phyloP scores from a whole-genome alignment of 2,113 vertebrate genomes.

The Physeter macrocephalus region DNA sequence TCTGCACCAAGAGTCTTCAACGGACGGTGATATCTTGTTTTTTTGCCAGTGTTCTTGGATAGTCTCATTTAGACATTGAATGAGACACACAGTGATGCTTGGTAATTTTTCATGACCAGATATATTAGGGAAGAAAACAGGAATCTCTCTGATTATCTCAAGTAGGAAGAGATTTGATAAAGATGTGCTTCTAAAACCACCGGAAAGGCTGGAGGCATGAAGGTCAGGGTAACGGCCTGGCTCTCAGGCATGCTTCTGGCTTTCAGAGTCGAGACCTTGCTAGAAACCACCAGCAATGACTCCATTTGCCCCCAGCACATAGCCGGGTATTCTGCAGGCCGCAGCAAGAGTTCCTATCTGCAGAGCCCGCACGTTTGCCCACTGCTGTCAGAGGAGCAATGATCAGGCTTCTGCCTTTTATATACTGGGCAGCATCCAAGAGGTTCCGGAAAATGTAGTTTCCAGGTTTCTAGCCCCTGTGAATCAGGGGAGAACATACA shows the following conservation, averaged over 20 bases:
- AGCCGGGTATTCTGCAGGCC: neutral
- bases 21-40: neutral
- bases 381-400: no score
- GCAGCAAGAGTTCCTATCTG: neutral
- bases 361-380: neutral
- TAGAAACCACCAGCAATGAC: no score
- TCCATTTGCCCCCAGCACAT: fast-evolving
- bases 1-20: neutral
- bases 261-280: neutral
- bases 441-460: neutral
- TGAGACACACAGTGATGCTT: neutral
- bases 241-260: neutral
- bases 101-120: neutral
- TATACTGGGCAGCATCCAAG: neutral
- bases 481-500: neutral
- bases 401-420: neutral
- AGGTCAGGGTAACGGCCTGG: neutral
- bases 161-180: neutral
- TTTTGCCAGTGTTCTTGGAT: neutral
- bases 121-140: neutral
- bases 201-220: neutral
- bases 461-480: neutral
- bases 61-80: neutral
- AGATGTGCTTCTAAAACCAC: neutral
- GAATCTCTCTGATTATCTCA: neutral